Evolutionary conservation across 2,888 invertebrate species (phyloP), one percentile per base, ranked within the genome.

Genomic region (Trilocha varians): DNA sequence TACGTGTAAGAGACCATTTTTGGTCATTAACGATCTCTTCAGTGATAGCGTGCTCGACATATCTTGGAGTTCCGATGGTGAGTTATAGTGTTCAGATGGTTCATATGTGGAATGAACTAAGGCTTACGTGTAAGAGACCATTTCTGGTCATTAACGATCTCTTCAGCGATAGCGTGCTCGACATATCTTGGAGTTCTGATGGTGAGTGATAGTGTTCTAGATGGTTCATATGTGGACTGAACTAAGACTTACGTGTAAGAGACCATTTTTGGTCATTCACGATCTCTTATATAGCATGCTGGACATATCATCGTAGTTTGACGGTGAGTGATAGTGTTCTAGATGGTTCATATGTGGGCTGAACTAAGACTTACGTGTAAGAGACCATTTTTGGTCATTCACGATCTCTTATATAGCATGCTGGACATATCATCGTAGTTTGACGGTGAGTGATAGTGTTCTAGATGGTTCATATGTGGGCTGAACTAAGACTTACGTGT

Each of bases 321-420:
- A 65, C 34, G 65, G 66, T 62, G 1, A 47, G 52, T 36, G 0
- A 13, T n/a, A n/a, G n/a, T 32, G 9, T 9, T 32, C 32, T n/a
- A n/a, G n/a, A n/a, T n/a, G n/a, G n/a, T n/a, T n/a, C n/a, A n/a
- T n/a, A n/a, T n/a, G n/a, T n/a, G n/a, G n/a, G n/a, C n/a, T n/a
- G n/a, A n/a, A n/a, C n/a, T n/a, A n/a, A n/a, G n/a, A n/a, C n/a
- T n/a, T n/a, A n/a, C 94, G 0, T 84, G 96, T 40, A 95, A 96
- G 78, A 88, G 99, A 11, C 99, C 99, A 0, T 83, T 99, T 18
- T 93, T 98, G 11, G 98, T 98, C 6, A 90, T 98, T 16, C 94
- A 96, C 69, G 97, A 98, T 59, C 82, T 99, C 16, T 99, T 99
- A 78, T 95, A 96, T 70, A 96, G 98, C 49, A 93, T 99, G 11